These are phyloP conservation scores for Phania funesta DNA, from an alignment of 2,888 invertebrate species.

Conservation along the genomic window DNA sequence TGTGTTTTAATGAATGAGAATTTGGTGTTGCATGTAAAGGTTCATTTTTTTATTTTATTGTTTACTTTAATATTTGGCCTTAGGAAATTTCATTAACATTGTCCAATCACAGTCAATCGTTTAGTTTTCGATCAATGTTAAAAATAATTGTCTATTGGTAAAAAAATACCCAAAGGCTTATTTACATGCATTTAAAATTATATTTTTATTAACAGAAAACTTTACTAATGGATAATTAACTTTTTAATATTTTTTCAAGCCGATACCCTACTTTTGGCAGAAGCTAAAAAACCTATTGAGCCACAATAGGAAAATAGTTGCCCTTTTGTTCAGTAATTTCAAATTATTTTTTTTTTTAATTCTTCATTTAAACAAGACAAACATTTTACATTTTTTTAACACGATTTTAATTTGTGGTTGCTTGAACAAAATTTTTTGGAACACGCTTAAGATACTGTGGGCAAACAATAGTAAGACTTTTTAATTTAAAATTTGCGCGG, in stretches of 20 bases:
- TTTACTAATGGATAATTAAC: slow-evolving; percentile 62
- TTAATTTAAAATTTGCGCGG: too few species aligned
- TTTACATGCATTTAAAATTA: slow-evolving; percentile 17
- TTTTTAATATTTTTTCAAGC: slow-evolving; percentile 37
- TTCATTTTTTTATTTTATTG: slow-evolving; percentile 1
- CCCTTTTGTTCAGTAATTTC: too few species aligned
- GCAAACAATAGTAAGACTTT: too few species aligned
- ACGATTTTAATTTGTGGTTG: too few species aligned
- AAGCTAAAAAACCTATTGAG: too few species aligned
- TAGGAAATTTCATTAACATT: slow-evolving; percentile 60
- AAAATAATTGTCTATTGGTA: slow-evolving; percentile 5
- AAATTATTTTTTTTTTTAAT: too few species aligned
- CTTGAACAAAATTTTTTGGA: too few species aligned
- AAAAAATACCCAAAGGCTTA: slow-evolving; percentile 12
- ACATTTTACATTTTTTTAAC: too few species aligned
- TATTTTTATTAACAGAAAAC: background rate
- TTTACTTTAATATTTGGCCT: slow-evolving; percentile 50
- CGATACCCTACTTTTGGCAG: background rate
- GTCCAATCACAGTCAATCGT: slow-evolving; percentile 45
- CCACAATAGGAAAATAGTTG: too few species aligned
- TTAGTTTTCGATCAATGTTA: slow-evolving; percentile 34
- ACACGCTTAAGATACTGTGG: too few species aligned
- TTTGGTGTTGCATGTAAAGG: slow-evolving; percentile 1
- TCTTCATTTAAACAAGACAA: too few species aligned
- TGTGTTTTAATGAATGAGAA: background rate